Base-by-base conservation (phyloP, 1,140 invertebrate species). In the Megalopta genalis region DNA sequence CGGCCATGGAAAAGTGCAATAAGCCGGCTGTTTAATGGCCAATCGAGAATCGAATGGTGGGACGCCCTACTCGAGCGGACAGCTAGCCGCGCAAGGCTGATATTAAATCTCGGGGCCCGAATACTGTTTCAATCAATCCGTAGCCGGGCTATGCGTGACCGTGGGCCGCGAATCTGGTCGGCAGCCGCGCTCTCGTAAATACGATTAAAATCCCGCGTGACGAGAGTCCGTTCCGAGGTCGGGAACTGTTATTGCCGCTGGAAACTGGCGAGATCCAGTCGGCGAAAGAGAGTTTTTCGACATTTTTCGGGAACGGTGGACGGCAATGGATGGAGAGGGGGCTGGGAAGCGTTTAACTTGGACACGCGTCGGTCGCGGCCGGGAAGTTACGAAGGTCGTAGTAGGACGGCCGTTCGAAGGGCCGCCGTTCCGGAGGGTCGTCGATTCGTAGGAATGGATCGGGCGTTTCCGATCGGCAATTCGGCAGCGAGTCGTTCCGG, bases 401-500 rank as follows among this genome's bases (percentile, higher is more conserved):
- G 25, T 37, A 54, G 21, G 25, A 16, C 1, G 12, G 23, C 54
- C n/a, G 42, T 75, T 42, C 25, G 23, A 69, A 75, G 16, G 32
- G 25, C 32, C 52, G 32, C 32, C 32, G 32, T 32, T 32, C 4
- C 32, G 39, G 9, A 10, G 39, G 39, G 39, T 14, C 42, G 54
- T 1, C 62, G 49, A 46, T 66, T n/a, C 76, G 67, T 25, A 49
- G 74, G 37, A 49, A 64, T 21, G 23, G 71, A 63, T 52, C 59
- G 73, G 23, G 27, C 52, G 32, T 63, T 52, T 78, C 14, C 54
- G 80, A 65, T 74, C 64, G 68, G 21, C 66, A 69, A 80, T 85
- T 39, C 62, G 23, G 60, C 16, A 12, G 59, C 59, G 42, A 46
- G 27, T 87, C 68, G 66, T 54, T 84, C 74, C 76, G 67, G 9